phyloP scores from a whole-genome alignment of 2,797 vertebrate genomes.

The Muscicapa comitata region DNA sequence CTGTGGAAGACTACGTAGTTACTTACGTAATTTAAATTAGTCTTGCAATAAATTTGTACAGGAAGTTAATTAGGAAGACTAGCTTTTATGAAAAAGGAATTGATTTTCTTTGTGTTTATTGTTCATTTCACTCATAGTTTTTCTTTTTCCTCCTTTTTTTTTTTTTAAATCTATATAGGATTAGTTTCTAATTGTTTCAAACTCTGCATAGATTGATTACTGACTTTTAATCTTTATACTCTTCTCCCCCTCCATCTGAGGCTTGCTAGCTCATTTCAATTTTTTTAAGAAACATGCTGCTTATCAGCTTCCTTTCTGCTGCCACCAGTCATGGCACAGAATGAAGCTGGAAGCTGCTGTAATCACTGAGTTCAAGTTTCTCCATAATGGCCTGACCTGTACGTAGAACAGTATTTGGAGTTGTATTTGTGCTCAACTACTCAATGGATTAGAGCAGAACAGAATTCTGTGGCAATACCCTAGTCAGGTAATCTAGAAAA shows the following conservation, averaged over 20 bases:
- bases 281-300: not conserved
- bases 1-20: constrained; percentile 11
- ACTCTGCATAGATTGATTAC: not conserved
- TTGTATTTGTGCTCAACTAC: not conserved
- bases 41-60: constrained; percentile 24
- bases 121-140: not conserved
- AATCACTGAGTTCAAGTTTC: not conserved
- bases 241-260: not conserved
- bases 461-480: not conserved
- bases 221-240: not conserved
- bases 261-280: not conserved
- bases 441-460: not conserved
- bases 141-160: not conserved
- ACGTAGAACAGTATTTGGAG: not conserved
- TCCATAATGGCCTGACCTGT: not conserved
- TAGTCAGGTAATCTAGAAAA: not conserved
- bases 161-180: not conserved
- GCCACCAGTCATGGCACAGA: not conserved
- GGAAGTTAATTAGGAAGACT: constrained; percentile 4
- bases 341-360: not conserved
- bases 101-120: not conserved
- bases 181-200: constrained; percentile 25
- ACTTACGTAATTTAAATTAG: constrained; percentile 13
- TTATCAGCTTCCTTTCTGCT: not conserved
- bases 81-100: not conserved